Evolutionary conservation across 2,797 vertebrate species (phyloP).

Genomic region (Pseudotriccus pelzelni): DNA sequence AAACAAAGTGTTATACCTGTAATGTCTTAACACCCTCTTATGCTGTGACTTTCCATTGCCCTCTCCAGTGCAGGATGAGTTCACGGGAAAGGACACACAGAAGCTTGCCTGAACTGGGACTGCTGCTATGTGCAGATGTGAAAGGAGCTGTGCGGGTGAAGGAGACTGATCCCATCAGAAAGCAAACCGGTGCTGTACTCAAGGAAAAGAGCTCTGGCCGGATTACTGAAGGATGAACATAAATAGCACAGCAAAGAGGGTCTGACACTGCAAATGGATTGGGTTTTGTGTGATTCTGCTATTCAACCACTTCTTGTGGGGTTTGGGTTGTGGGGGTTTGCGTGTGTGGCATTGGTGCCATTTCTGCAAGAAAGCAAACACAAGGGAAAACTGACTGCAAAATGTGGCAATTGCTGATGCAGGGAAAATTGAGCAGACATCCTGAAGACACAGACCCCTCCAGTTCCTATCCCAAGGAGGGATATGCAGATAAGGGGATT

Average conservation of each 20-base stretch:
- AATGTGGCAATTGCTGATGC: neutral
- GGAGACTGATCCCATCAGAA: neutral
- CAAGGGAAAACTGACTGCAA: neutral
- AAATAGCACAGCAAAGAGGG: neutral
- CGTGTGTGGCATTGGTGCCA: neutral
- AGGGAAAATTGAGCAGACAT: neutral
- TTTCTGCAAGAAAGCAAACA: neutral
- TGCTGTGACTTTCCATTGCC: neutral
- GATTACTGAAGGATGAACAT: neutral
- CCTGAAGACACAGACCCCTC: neutral
- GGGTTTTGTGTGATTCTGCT: neutral
- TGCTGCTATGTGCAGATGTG: neutral
- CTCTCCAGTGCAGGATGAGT: fast-evolving
- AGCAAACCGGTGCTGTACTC: neutral
- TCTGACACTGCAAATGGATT: neutral
- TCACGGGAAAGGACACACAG: neutral
- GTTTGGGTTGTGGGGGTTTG: neutral
- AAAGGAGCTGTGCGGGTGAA: neutral
- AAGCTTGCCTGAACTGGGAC: fast-evolving
- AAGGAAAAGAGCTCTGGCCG: neutral
- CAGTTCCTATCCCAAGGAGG: neutral
- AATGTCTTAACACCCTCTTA: fast-evolving
- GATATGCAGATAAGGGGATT: neutral
- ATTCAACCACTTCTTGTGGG: neutral
- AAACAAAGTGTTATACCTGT: neutral